phyloP scores from a whole-genome alignment of 2,888 invertebrate genomes.

The Aelia acuminata region DNA sequence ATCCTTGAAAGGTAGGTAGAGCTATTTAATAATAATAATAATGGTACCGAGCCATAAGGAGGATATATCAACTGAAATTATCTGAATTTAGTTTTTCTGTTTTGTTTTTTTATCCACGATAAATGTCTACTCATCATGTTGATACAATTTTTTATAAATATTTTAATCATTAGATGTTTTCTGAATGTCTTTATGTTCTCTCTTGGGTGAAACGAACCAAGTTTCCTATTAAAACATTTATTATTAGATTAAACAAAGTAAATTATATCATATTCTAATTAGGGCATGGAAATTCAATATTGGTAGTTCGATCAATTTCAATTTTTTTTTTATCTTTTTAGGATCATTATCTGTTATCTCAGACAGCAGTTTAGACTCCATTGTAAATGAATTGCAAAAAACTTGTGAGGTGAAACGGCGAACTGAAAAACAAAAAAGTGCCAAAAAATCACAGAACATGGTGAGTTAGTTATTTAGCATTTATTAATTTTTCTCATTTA shows the following conservation, averaged over 20 bases:
- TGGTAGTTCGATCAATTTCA: no score
- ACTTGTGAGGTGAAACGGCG: conserved; percentile 12
- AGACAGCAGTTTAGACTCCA: conserved; percentile 51
- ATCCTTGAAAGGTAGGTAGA: no score
- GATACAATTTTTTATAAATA: no score
- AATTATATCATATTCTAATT: no score
- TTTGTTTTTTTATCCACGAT: no score
- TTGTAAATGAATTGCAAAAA: conserved; percentile 49
- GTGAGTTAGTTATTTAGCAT: not conserved
- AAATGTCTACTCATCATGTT: no score
- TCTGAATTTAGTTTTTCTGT: no score
- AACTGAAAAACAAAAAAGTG: conserved; percentile 25
- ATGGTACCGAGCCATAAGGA: no score
- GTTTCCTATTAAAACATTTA: not conserved
- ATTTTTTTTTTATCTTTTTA: not conserved
- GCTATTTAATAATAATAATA: no score
- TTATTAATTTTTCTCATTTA: not conserved
- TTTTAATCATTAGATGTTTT: no score
- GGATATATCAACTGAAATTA: no score
- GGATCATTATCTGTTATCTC: conserved; percentile 33
- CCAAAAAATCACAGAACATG: not conserved
- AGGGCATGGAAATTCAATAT: no score
- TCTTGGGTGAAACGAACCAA: not conserved
- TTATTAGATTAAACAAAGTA: not conserved
- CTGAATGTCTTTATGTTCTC: not conserved